These are phyloP conservation scores for Macaria notata DNA, from an alignment of 2,888 invertebrate genomes.

Conservation along the genomic window DNA sequence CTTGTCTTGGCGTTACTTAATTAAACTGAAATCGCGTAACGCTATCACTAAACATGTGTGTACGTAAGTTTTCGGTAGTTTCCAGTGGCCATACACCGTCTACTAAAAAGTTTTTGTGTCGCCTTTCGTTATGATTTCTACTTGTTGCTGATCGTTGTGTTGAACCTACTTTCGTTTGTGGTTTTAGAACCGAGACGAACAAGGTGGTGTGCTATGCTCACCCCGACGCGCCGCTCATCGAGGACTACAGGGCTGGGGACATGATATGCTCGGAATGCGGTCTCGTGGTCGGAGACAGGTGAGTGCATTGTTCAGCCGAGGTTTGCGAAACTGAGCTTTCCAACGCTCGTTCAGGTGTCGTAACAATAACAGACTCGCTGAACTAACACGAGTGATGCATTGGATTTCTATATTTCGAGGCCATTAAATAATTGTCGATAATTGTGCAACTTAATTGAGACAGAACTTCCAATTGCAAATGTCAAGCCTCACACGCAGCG, in stretches of 20 bases:
- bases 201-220: conserved; percentile 96
- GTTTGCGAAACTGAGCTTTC: conserved; percentile 58
- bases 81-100: conserved; percentile 34
- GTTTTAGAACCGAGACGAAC: conserved; percentile 86
- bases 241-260: conserved; percentile 99
- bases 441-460: conserved; percentile 42
- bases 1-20: conserved; percentile 44
- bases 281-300: conserved; percentile 99
- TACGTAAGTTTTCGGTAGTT: conserved; percentile 53
- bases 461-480: conserved; percentile 35
- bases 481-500: conserved; percentile 26
- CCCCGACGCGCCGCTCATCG: conserved; percentile 97
- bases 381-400: conserved; percentile 45
- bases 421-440: conserved; percentile 40
- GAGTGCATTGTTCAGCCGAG: conserved; percentile 54
- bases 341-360: conserved; percentile 42
- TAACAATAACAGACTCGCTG: conserved; percentile 48
- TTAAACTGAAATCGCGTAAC: conserved; percentile 42
- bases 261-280: conserved; percentile 99
- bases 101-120: conserved; percentile 35
- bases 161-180: conserved; percentile 65
- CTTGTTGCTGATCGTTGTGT: conserved; percentile 53
- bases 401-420: conserved; percentile 53
- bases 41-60: conserved; percentile 40
- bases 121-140: conserved; percentile 56